Evolutionary conservation across 2,113 vertebrate species (phyloP), one percentile per base, ranked within the genome.

Genomic region (Heloderma charlesbogerti): DNA sequence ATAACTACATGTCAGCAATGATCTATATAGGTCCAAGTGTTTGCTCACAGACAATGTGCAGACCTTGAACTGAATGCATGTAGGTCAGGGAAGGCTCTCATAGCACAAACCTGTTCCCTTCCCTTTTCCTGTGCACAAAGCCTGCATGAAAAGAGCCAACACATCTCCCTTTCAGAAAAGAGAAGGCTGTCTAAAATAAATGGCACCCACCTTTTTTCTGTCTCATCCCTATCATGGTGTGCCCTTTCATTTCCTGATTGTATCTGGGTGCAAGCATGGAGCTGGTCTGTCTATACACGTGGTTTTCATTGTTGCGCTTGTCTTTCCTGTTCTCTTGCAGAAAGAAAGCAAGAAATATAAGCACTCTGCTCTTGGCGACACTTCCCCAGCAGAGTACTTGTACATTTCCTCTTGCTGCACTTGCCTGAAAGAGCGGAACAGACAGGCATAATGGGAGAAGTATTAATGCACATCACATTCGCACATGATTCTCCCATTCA

Each of bases 321-420:
- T 40, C 29, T 83, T 5, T 48, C 72, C 51, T 87, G 45, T 60
- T 77, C 37, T 77, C 48, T 1, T 75, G 20, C 18, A 79, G 37
- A 78, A 7, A 12, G 72, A 6, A 91, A 82, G 20, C 15, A 57
- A 22, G 0, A 5, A 63, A 63, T 20, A 1, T 5, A 88, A 66
- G 45, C 10, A 25, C 40, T 16, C 25, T 45, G 34, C 37, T 72
- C 54, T 51, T 71, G 81, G 18, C 31, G 0, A 0, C 16, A 20
- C 3, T 67, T 74, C 43, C 89, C 31, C 4, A 85, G 60, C 8
- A 13, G 0, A 0, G 71, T 4, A 37, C 69, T 75, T 43, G 7
- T 74, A 72, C 45, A 66, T 85, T 79, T 34, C 40, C 0, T 1
- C 3, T 67, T 81, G 27, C 0, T 60, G 3, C 3, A 5, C 77